Conservation (phyloP, 2,797 vertebrate genomes). For the Crypturellus tataupa region DNA sequence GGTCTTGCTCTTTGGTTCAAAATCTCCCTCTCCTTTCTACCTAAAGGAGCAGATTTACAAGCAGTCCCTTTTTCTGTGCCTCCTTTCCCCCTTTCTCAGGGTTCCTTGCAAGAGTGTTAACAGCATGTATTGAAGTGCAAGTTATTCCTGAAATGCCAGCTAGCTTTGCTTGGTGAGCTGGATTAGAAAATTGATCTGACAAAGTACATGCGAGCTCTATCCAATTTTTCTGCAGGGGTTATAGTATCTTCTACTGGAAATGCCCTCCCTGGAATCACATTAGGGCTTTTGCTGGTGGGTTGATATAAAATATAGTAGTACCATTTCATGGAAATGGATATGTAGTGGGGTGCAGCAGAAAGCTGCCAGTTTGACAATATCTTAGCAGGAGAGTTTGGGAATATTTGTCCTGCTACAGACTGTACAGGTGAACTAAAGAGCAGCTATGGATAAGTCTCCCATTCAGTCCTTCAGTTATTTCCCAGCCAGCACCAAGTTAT, state of each 20-base stretch:
- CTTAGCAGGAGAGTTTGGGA: background rate
- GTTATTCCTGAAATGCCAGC: background rate
- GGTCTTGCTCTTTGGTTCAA: background rate
- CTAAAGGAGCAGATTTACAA: background rate
- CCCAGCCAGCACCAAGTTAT: background rate
- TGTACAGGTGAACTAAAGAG: background rate
- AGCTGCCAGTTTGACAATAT: background rate
- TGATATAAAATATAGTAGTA: background rate
- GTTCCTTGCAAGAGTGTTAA: background rate
- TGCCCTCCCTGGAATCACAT: slow-evolving; percentile 3
- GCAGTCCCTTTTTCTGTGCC: background rate
- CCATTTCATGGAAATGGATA: background rate
- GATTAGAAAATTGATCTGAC: slow-evolving; percentile 49
- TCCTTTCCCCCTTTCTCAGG: background rate
- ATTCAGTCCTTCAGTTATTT: background rate
- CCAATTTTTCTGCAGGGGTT: slow-evolving; percentile 16
- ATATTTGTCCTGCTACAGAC: background rate
- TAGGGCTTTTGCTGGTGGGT: background rate
- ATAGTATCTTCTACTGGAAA: background rate
- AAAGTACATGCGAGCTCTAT: background rate
- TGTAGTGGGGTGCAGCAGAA: background rate
- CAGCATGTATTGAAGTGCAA: background rate
- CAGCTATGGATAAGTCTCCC: background rate
- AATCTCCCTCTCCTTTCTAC: background rate
- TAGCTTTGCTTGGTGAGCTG: background rate